A percentile compares a stretch with the other conserved stretches of the same genome.
Conservation (phyloP, 2,888 invertebrate genomes). For the Macrosoma leucophasiata region DNA sequence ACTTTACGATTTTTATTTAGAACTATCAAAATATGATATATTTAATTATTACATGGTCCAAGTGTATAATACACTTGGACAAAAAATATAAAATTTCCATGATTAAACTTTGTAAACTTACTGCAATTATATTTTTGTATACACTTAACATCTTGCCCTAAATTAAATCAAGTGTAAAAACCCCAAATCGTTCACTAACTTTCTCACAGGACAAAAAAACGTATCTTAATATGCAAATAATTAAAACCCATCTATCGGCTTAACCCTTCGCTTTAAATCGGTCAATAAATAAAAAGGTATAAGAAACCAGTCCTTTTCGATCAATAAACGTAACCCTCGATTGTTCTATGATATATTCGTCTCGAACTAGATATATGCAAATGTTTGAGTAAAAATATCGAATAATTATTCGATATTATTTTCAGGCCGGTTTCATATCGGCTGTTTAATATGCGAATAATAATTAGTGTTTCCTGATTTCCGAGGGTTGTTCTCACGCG, state of each 20-base stretch:
- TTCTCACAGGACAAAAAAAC: slow-evolving; percentile 53
- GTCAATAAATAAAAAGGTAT: slow-evolving; percentile 57
- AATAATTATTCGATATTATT: slow-evolving; percentile 43
- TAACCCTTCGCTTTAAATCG: slow-evolving; percentile 40
- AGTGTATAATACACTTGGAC: no score
- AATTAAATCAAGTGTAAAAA: slow-evolving; percentile 14
- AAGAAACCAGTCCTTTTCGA: slow-evolving; percentile 49
- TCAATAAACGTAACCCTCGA: slow-evolving; percentile 44
- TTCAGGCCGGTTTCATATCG: slow-evolving; percentile 31
- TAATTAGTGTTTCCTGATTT: slow-evolving; percentile 65
- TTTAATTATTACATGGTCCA: no score
- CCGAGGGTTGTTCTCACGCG: slow-evolving; percentile 61
- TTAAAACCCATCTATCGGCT: slow-evolving; percentile 46
- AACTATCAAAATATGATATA: no score
- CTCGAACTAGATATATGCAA: slow-evolving; percentile 66
- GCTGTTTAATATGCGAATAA: slow-evolving; percentile 71
- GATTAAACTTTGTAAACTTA: no score
- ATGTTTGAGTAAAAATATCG: slow-evolving; percentile 35
- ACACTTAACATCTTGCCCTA: slow-evolving; percentile 2
- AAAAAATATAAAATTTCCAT: no score
- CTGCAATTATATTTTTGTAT: no score
- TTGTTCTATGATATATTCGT: slow-evolving; percentile 73
- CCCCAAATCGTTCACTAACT: slow-evolving; percentile 24
- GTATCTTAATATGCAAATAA: slow-evolving; percentile 63
- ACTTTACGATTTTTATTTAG: no score